These are phyloP conservation scores for Erebia ligea DNA, from an alignment of 2,888 invertebrate species.

Conservation along the genomic window DNA sequence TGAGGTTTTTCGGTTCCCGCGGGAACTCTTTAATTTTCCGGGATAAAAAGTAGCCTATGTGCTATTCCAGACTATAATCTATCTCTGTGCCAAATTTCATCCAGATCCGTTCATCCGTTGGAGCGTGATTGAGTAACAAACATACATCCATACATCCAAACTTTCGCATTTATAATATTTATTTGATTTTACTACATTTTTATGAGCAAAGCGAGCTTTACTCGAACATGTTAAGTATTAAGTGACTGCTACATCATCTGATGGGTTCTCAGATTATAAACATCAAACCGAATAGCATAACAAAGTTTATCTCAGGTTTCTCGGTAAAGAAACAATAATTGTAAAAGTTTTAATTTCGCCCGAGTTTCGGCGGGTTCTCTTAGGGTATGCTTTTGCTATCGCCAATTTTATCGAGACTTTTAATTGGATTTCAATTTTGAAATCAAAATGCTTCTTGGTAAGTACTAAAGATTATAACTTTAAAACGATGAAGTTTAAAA, in stretches of 20 bases:
- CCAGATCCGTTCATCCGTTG: too few species aligned
- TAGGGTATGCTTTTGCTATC: conserved; percentile 19
- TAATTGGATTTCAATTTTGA: conserved; percentile 15
- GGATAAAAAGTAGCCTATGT: too few species aligned
- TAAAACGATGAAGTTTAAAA: conserved; percentile 10
- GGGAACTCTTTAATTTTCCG: too few species aligned
- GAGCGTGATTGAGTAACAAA: too few species aligned
- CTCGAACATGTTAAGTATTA: too few species aligned
- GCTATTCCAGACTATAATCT: too few species aligned
- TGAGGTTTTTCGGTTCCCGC: too few species aligned
- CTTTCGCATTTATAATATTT: too few species aligned
- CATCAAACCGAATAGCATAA: conserved; percentile 33
- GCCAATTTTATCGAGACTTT: conserved; percentile 4
- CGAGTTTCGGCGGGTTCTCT: conserved; percentile 40
- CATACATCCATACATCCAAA: too few species aligned
- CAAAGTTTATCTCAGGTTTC: conserved; percentile 47
- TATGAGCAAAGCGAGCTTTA: too few species aligned
- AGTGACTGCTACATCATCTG: background rate
- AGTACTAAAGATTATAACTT: background rate
- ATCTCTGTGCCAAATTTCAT: too few species aligned
- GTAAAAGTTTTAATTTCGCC: conserved; percentile 50
- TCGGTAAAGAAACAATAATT: conserved; percentile 49
- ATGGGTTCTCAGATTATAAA: background rate
- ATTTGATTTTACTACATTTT: too few species aligned
- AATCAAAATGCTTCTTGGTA: background rate